Base-by-base conservation (phyloP, 2,888 invertebrate genomes). In the Achlya flavicornis region DNA sequence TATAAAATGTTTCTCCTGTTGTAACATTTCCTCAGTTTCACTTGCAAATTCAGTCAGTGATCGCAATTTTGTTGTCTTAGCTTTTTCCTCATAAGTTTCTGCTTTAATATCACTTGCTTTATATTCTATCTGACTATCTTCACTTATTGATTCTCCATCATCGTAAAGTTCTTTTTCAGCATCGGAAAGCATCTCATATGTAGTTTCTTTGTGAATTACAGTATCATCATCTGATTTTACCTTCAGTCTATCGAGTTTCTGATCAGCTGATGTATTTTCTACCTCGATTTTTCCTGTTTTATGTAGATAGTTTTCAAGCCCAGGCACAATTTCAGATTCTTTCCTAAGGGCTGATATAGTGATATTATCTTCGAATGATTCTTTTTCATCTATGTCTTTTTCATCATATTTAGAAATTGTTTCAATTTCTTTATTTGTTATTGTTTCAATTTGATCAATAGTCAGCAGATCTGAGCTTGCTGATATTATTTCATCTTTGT, bases 21-120 rank as follows among this genome's bases (percentile, higher is more conserved):
- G 75, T 58, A 83, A 61, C 72, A 80, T 75, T 71, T 81, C 79
- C 66, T 85, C 83, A 8, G 78, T 69, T 68, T 80, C 75, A 64
- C 68, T 79, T 12, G 79, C 75, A 57, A 79, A 61, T 64, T 78
- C 75, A 16, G 73, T 67, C 4, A 72, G 63, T 4, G 77, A 64
- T 58, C 72, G 69, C 14, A 72, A 61, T 73, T 75, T 71, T 16
- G 69, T 62, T 19, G 66, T 61, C 57, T 72, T 65, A n/a, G 70
- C 46, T 33, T 75, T 71, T 61, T 71, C 69, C 61, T 68, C 65
- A 41, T 72, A 63, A 3, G 63, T 57, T 57, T 73, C 74, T 68
- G 73, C 77, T 57, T 69, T 75, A 11, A 58, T 53, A 5, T 70
- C 67, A 16, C 64, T 46, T 38, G 61, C 58, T 62, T 64, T 66